Conservation (phyloP, 1,140 invertebrate species). For the Lepidurus arcticus region DNA sequence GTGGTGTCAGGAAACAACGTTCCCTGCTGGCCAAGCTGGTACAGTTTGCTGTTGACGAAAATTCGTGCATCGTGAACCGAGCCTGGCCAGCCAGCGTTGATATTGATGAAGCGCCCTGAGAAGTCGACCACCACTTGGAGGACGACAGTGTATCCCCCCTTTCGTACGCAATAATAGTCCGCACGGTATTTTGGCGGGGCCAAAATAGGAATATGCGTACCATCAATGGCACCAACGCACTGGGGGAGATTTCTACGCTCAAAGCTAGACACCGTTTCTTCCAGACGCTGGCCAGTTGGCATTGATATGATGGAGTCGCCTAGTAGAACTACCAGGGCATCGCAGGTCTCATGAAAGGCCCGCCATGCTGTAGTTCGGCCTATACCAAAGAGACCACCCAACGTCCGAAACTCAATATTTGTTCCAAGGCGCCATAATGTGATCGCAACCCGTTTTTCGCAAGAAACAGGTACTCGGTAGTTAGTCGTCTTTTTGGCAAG, state of each 20-base stretch:
- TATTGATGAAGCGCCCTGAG: neutral
- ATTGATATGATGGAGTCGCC: neutral
- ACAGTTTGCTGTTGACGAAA: neutral
- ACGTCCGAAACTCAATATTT: neutral
- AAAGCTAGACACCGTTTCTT: neutral
- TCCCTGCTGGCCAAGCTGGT: neutral
- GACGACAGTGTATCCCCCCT: conserved; percentile 22
- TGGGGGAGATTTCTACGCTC: neutral
- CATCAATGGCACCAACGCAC: neutral
- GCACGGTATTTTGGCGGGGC: neutral
- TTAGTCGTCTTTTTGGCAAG: neutral
- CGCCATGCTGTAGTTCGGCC: neutral
- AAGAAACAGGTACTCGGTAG: neutral
- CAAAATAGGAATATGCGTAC: neutral
- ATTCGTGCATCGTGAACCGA: conserved; percentile 31
- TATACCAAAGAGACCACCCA: neutral
- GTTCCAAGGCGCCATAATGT: neutral
- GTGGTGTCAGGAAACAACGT: no score
- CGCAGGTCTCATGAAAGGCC: neutral
- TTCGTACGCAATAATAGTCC: conserved; percentile 15
- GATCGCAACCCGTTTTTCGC: neutral
- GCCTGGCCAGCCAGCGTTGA: conserved; percentile 25
- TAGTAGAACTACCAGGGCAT: neutral
- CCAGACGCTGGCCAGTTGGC: neutral
- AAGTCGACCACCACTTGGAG: conserved; percentile 25